Conservation (phyloP, 2,888 invertebrate species). For the Leptopilina myrica region DNA sequence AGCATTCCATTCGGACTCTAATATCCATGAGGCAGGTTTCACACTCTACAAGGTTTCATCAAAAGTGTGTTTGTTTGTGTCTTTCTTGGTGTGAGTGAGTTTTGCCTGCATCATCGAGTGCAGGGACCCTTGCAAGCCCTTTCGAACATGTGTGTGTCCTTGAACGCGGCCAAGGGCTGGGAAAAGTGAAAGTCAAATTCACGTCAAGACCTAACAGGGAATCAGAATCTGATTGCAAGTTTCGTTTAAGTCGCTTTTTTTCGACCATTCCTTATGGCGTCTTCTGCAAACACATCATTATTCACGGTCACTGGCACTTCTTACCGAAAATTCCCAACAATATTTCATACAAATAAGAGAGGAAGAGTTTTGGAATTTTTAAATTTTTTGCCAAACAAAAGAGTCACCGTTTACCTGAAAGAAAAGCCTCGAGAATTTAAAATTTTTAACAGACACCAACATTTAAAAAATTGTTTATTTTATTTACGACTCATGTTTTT, state of each 20-base stretch:
- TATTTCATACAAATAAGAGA: neutral
- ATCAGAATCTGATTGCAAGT: conserved; percentile 51
- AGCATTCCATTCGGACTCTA: too few species aligned
- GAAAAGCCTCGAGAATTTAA: too few species aligned
- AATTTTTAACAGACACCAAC: too few species aligned
- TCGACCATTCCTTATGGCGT: neutral
- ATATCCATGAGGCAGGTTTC: too few species aligned
- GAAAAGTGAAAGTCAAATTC: conserved; percentile 66
- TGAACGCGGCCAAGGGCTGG: conserved; percentile 56
- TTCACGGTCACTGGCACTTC: neutral
- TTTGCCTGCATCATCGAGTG: neutral
- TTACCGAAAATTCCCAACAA: too few species aligned
- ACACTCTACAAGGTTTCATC: neutral
- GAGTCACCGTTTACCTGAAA: too few species aligned
- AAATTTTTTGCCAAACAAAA: too few species aligned
- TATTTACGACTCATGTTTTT: too few species aligned
- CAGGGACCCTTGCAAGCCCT: conserved; percentile 6
- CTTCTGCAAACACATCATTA: neutral
- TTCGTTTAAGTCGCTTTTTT: neutral
- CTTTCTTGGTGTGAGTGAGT: neutral
- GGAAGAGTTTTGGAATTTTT: too few species aligned
- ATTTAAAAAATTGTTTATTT: too few species aligned
- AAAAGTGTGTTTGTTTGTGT: neutral
- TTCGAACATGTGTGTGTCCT: neutral
- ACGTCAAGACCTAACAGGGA: conserved; percentile 65